phyloP scores from a whole-genome alignment of 2,888 invertebrate genomes.

The Ditylenchus weischeri region DNA sequence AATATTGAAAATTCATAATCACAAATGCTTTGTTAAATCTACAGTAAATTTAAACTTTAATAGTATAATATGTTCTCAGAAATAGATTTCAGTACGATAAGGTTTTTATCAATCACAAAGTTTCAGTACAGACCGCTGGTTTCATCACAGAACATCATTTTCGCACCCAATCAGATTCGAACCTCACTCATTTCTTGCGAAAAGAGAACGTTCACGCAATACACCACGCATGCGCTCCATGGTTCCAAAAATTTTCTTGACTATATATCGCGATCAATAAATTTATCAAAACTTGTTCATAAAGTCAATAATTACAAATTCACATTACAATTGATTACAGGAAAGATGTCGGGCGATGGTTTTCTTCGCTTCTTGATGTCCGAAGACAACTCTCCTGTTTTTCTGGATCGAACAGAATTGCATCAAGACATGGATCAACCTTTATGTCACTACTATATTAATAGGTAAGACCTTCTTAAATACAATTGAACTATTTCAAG shows the following conservation, averaged over 20 bases:
- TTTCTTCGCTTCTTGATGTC: constrained; percentile 98
- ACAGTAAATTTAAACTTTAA: too few species aligned
- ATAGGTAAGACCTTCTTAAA: constrained; percentile 60
- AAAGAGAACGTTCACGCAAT: not conserved
- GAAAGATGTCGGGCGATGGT: constrained; percentile 74
- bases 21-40: constrained; percentile 1
- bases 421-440: constrained; percentile 86
- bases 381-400: constrained; percentile 98
- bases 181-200: not conserved
- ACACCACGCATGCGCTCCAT: not conserved
- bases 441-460: constrained; percentile 94
- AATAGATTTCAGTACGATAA: constrained; percentile 9
- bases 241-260: not conserved
- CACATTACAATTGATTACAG: too few species aligned
- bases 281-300: not conserved
- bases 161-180: not conserved
- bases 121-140: constrained; percentile 1
- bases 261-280: not conserved
- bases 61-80: constrained; percentile 9
- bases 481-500: too few species aligned
- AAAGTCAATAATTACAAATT: constrained; percentile 8
- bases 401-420: constrained; percentile 75
- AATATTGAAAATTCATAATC: too few species aligned
- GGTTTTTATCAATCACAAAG: not conserved
- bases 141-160: constrained; percentile 5